These are phyloP conservation scores for Aethina tumida DNA, from an alignment of 1,140 invertebrate species.

Conservation along the genomic window DNA sequence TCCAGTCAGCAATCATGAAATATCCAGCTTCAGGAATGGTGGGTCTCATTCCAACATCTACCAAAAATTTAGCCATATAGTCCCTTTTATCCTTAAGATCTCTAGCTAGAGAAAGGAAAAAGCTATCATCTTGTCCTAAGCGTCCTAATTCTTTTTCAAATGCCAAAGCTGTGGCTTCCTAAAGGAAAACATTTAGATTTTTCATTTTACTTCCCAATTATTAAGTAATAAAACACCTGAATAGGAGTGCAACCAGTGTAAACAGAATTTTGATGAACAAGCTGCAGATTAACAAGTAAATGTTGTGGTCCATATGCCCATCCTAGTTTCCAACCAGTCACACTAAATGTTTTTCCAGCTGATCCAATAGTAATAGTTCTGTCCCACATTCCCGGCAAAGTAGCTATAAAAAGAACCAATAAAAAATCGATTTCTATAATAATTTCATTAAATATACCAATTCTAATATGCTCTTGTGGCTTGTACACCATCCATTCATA, in stretches of 20 bases:
- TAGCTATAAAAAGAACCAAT: constrained; percentile 51
- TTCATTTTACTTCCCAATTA: not conserved
- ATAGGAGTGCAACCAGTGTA: constrained; percentile 84
- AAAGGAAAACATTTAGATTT: constrained; percentile 2
- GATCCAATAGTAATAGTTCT: constrained; percentile 95
- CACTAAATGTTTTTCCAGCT: constrained; percentile 95
- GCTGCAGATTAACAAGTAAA: constrained; percentile 70
- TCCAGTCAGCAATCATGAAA: constrained; percentile 93
- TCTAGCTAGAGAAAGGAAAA: constrained; percentile 66
- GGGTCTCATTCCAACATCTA: constrained; percentile 77
- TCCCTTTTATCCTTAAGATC: constrained; percentile 81
- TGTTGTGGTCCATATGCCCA: constrained; percentile 87
- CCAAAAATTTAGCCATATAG: constrained; percentile 66
- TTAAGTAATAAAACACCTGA: constrained; percentile 42
- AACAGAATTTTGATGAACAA: constrained; percentile 90
- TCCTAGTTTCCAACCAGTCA: constrained; percentile 96
- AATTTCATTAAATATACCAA: constrained; percentile 22
- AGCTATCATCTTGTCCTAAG: constrained; percentile 69
- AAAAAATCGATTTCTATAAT: constrained; percentile 2
- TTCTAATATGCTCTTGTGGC: constrained; percentile 60
- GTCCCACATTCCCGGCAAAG: constrained; percentile 94
- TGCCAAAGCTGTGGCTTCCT: constrained; percentile 80
- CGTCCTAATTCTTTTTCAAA: constrained; percentile 78
- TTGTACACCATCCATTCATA: constrained; percentile 96
- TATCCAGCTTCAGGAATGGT: constrained; percentile 94